phyloP scores from a whole-genome alignment of 2,797 vertebrate species.

The Tarsius wallacei region DNA sequence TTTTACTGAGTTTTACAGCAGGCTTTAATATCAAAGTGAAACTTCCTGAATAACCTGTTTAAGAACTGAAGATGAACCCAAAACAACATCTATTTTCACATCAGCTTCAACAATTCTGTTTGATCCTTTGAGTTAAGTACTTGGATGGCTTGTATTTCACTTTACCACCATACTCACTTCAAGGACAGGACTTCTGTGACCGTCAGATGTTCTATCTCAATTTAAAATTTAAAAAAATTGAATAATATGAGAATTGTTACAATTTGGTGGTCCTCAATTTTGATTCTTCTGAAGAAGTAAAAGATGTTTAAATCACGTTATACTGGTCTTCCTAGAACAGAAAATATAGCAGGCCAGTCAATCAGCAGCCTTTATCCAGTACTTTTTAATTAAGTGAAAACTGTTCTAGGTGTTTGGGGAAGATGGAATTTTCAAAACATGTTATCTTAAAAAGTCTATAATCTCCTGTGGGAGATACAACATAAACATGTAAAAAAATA shows the following conservation, averaged over 20 bases:
- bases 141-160: background rate
- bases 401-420: background rate
- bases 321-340: background rate
- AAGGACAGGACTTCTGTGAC: background rate
- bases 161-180: background rate
- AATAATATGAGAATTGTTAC: background rate
- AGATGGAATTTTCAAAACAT: constrained; percentile 56
- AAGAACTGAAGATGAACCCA: constrained; percentile 35
- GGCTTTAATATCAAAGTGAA: constrained; percentile 22
- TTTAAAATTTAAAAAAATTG: background rate
- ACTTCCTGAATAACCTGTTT: constrained; percentile 38
- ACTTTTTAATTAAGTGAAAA: background rate
- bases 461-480: constrained; percentile 35
- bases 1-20: background rate
- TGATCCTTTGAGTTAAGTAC: constrained; percentile 39
- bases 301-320: background rate
- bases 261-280: background rate
- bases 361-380: background rate
- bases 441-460: constrained; percentile 11
- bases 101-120: constrained; percentile 5
- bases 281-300: constrained; percentile 37
- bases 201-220: background rate
- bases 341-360: background rate
- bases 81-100: background rate
- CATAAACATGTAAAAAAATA: background rate